These are phyloP conservation scores for Sebastes hopkinsi DNA, from an alignment of 2,797 vertebrate species.

Conservation along the genomic window DNA sequence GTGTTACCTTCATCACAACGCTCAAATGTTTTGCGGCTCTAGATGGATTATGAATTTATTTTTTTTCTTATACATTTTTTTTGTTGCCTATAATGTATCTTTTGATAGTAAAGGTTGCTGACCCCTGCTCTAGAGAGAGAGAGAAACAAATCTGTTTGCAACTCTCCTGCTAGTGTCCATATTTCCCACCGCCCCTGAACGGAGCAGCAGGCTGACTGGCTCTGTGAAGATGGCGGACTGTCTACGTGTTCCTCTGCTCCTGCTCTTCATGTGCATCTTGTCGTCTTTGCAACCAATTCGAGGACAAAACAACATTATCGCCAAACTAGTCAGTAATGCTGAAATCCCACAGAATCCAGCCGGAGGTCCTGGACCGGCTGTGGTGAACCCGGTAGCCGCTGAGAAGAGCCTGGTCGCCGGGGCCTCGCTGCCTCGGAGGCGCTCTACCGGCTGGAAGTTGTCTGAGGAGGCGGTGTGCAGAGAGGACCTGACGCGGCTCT, in stretches of 20 bases:
- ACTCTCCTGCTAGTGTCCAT: neutral
- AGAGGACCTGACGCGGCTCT: slow-evolving; percentile 93
- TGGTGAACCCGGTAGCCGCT: slow-evolving; percentile 43
- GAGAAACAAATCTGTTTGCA: no score
- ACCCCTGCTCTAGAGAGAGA: no score
- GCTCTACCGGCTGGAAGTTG: slow-evolving; percentile 89
- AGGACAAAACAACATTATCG: slow-evolving; percentile 13
- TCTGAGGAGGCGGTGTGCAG: slow-evolving; percentile 93
- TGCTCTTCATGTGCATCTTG: slow-evolving; percentile 78
- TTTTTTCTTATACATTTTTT: no score
- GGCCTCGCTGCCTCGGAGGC: slow-evolving; percentile 77
- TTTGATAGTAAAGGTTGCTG: no score
- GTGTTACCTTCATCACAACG: no score
- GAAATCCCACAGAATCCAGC: slow-evolving; percentile 38
- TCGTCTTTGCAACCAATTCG: slow-evolving; percentile 55
- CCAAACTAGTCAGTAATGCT: slow-evolving; percentile 3
- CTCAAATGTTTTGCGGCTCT: no score
- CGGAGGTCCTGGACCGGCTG: slow-evolving; percentile 50
- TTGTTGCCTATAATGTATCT: no score
- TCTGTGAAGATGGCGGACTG: slow-evolving; percentile 95
- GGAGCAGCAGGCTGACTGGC: slow-evolving; percentile 62
- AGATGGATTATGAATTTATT: no score
- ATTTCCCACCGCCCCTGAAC: slow-evolving; percentile 58
- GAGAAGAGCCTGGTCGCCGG: slow-evolving; percentile 65
- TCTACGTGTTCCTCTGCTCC: slow-evolving; percentile 91